phyloP scores from a whole-genome alignment of 2,113 vertebrate genomes.

The Passer montanus region DNA sequence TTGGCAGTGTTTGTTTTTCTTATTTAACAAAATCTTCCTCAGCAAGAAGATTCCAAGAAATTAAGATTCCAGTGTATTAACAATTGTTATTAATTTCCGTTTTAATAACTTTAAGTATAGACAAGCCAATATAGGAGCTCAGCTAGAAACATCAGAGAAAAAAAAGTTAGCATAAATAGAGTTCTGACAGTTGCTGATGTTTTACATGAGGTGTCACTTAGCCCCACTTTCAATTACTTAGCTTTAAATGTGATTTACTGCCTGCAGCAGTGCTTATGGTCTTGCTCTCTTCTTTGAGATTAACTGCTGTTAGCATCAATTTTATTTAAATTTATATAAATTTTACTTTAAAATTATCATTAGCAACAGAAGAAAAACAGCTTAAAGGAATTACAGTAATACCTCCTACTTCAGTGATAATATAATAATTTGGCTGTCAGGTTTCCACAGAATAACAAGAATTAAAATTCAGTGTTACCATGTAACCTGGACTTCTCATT shows the following conservation, averaged over 20 bases:
- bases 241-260: background rate
- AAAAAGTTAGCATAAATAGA: background rate
- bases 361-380: background rate
- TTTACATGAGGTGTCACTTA: background rate
- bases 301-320: background rate
- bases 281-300: background rate
- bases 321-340: background rate
- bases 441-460: background rate
- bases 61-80: background rate
- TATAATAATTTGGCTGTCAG: background rate
- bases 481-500: background rate
- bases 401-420: background rate
- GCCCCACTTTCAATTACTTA: background rate
- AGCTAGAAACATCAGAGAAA: background rate
- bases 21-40: background rate
- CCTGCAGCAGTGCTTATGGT: background rate
- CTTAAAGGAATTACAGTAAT: background rate
- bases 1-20: background rate
- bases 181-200: background rate
- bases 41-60: background rate
- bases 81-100: background rate
- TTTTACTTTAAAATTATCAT: background rate
- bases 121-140: background rate
- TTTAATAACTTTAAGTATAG: background rate
- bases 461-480: background rate